Evolutionary conservation across 2,888 invertebrate species (phyloP).

Genomic region (Archips xylosteana): DNA sequence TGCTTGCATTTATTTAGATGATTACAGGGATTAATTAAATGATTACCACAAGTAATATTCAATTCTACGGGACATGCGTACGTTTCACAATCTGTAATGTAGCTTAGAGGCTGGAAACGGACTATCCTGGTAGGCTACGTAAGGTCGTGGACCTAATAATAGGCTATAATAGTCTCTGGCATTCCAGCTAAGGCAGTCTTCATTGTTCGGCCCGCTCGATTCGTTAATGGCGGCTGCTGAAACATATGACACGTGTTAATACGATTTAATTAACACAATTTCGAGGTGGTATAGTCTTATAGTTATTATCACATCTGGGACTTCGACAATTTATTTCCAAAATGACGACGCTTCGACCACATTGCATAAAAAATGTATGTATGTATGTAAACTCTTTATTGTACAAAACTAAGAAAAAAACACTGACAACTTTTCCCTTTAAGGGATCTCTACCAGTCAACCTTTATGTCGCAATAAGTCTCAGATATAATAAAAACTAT

Average conservation of each 20-base stretch:
- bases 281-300: neutral
- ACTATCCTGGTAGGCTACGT: conserved; percentile 36
- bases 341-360: no score
- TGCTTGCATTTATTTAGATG: conserved; percentile 65
- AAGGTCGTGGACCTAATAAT: conserved; percentile 37
- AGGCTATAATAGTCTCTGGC: conserved; percentile 46
- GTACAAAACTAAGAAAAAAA: no score
- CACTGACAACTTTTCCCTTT: no score
- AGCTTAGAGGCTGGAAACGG: conserved; percentile 45
- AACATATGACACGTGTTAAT: conserved; percentile 43
- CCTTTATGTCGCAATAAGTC: no score
- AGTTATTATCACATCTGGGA: no score
- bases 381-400: no score
- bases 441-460: no score
- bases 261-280: neutral
- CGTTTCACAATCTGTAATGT: conserved; percentile 58
- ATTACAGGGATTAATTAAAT: conserved; percentile 38
- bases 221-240: conserved; percentile 81
- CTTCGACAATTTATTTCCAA: no score
- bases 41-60: conserved; percentile 38
- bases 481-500: no score
- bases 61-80: conserved; percentile 47
- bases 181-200: conserved; percentile 64
- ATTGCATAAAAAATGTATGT: no score
- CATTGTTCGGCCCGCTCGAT: conserved; percentile 68